Evolutionary conservation across 2,797 vertebrate genomes (phyloP).

Genomic region (Megalops cyprinoides): DNA sequence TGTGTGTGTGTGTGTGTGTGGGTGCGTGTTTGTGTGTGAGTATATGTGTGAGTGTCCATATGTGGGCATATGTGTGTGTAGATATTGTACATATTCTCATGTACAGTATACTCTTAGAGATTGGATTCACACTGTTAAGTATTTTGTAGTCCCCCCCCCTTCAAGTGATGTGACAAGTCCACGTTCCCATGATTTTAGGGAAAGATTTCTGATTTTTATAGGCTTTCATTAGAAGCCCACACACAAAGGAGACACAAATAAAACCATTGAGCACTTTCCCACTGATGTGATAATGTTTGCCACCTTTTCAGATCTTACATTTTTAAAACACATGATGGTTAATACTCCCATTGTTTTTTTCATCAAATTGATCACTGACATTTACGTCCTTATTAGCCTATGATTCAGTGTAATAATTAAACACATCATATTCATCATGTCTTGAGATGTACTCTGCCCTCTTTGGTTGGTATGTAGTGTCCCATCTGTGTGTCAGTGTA

Average conservation of each 20-base stretch:
- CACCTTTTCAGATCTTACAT: neutral
- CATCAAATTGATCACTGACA: neutral
- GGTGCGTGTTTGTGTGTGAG: constrained; percentile 18
- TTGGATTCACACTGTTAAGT: neutral
- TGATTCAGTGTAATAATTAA: neutral
- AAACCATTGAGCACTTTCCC: neutral
- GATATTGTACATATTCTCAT: constrained; percentile 37
- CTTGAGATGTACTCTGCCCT: neutral
- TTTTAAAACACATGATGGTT: neutral
- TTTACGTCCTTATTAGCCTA: neutral
- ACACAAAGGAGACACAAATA: neutral
- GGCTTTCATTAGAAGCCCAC: constrained; percentile 18
- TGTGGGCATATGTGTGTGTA: constrained; percentile 24
- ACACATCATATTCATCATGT: neutral
- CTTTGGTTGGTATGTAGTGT: neutral
- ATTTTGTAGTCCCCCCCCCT: neutral
- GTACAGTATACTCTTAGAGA: neutral
- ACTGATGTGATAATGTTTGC: neutral
- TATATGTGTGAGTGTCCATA: neutral
- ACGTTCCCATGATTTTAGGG: neutral
- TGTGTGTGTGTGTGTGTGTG: neutral
- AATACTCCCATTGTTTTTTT: neutral
- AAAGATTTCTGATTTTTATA: constrained; percentile 5
- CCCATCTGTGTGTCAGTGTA: neutral
- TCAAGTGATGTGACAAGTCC: neutral